phyloP scores from a whole-genome alignment of 2,888 invertebrate genomes.

The Drosophila heteroneura region DNA sequence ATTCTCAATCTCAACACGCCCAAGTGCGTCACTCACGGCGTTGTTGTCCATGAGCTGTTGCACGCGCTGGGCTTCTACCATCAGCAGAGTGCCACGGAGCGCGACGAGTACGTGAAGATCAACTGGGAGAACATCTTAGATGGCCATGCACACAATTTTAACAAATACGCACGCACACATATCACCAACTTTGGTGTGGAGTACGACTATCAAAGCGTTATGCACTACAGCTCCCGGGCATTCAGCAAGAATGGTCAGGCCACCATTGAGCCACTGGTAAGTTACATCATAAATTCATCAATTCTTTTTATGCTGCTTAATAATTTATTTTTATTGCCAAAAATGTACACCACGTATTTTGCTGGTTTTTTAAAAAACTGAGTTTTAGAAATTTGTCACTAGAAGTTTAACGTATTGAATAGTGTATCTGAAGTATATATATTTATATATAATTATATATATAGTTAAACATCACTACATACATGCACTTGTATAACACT shows the following conservation, averaged over 20 bases:
- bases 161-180: constrained; percentile 88
- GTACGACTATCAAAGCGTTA: constrained; percentile 90
- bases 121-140: constrained; percentile 89
- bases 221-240: constrained; percentile 90
- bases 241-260: constrained; percentile 89
- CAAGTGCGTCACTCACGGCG: constrained; percentile 88
- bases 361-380: not conserved
- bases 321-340: not conserved
- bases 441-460: not conserved
- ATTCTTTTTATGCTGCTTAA: not conserved
- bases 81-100: constrained; percentile 92
- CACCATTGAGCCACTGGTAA: constrained; percentile 88
- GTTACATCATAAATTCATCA: not conserved
- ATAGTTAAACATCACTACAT: not conserved
- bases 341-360: not conserved
- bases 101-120: constrained; percentile 91
- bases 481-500: not conserved
- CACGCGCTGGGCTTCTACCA: constrained; percentile 94
- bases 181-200: constrained; percentile 89
- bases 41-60: constrained; percentile 91
- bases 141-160: constrained; percentile 87
- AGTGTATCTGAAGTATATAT: not conserved
- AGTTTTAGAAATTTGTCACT: not conserved
- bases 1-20: constrained; percentile 87
- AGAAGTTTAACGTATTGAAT: not conserved